Evolutionary conservation across 1,140 invertebrate species (phyloP), one percentile per base, ranked within the genome.

Genomic region (Neodiprion fabricii): DNA sequence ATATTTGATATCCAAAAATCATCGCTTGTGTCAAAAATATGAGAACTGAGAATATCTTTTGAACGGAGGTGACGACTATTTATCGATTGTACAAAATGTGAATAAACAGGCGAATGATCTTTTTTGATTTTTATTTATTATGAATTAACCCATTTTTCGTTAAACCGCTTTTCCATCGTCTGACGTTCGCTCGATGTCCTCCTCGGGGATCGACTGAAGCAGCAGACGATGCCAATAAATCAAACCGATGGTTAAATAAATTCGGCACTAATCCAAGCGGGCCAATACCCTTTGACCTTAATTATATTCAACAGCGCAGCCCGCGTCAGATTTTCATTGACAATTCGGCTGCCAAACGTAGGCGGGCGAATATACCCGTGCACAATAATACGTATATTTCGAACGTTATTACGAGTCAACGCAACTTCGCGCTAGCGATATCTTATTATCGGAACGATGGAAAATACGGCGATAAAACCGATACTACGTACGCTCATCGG

Each of bases 321-420:
- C 11, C 28, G 28, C 78, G 79, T 84, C 84, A 78, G 83, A 83
- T 86, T 86, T 85, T 86, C 85, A 86, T 86, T 86, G 83, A 86
- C 83, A 85, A 85, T 67, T 83, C 68, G 72, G 73, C 75, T 82
- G 84, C 83, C 83, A 85, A 85, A 81, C 28, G 28, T 40, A 40
- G 28, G 49, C 14, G 61, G 71, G n/a, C 71, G 67, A 23, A 72
- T 17, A 23, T 65, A 72, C 71, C 3, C 71, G 48, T 65, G 48
- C 71, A 72, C 3, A 14, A 11, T 11, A 11, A 7, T 8, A 23
- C 1, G 23, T 73, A 67, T 48, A 9, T 73, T 48, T 66, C 23
- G n/a, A 9, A 40, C 67, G 48, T 73, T 67, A n/a, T 67, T 14
- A 50, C 28, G 10, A 14, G 5, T 61, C 21, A 40, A 67, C 40